Base-by-base conservation (phyloP, 2,888 invertebrate genomes). In the Phyllotreta striolata region DNA sequence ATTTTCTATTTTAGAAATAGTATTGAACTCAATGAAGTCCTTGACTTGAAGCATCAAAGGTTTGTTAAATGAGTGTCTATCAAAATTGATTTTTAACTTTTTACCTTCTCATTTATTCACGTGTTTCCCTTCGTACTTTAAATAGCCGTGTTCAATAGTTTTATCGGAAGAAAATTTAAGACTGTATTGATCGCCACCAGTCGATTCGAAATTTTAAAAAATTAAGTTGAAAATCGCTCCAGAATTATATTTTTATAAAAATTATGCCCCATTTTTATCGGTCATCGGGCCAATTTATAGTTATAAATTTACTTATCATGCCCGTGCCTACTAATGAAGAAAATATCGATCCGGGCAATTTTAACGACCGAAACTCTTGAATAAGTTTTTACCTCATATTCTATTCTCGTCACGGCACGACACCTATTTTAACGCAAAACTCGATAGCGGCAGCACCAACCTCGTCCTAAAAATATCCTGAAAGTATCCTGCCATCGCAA, bases 261-360 rank as follows among this genome's bases (percentile, higher is more conserved):
- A 65, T 65, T 58, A 65, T 58, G 46, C 47, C 46, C 43, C 51
- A 57, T 58, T 62, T 63, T 62, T 65, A 65, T 65, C 65, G 49
- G 44, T 34, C 43, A 65, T 65, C 65, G 49, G 58, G 34, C 62
- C 63, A 58, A 66, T 66, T 66, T 63, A 51, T 51, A 55, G 55
- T 62, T 58, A 62, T 58, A 62, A 66, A 61, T 66, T 63, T 63
- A 61, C 63, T 63, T 62, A 61, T 61, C 63, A 64, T 58, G 55
- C 47, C 37, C 52, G 56, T 55, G 55, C 49, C 57, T 61, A 63
- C 64, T 66, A 64, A 66, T 64, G 64, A 58, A 55, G 57, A 52
- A 59, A 64, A 62, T 59, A 64, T 66, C 55, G 66, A 66, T 59
- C 49, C 8, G 37, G 39, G 7, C 8, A 51, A 56, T 52, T 57